Conservation (phyloP, 2,888 invertebrate species). For the Epistrophe grossulariae region DNA sequence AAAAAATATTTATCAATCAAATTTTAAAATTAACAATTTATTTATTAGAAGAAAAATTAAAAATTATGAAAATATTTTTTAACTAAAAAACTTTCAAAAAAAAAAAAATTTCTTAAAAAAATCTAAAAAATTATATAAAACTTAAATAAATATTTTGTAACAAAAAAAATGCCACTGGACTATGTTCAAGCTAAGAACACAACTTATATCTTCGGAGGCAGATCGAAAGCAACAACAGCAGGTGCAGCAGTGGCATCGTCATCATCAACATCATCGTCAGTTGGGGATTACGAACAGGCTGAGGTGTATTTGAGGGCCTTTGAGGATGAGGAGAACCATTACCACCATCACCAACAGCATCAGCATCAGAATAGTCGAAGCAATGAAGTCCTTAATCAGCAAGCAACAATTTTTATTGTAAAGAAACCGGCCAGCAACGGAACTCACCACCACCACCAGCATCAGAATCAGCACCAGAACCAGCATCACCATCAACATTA, state of each 20-base stretch:
- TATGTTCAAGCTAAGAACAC: slow-evolving; percentile 73
- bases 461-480: slow-evolving; percentile 31
- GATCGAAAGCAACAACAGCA: slow-evolving; percentile 50
- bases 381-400: slow-evolving; percentile 69
- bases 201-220: slow-evolving; percentile 63
- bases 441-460: slow-evolving; percentile 45
- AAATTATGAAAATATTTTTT: slow-evolving; percentile 60
- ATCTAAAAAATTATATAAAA: not conserved
- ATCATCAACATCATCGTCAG: slow-evolving; percentile 36
- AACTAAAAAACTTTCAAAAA: slow-evolving; percentile 32
- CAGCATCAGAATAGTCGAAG: slow-evolving; percentile 16
- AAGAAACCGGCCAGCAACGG: slow-evolving; percentile 54
- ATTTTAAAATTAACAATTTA: slow-evolving; percentile 34
- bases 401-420: slow-evolving; percentile 72
- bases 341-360: slow-evolving; percentile 68
- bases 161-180: slow-evolving; percentile 71
- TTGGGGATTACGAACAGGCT: slow-evolving; percentile 49
- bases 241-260: slow-evolving; percentile 31
- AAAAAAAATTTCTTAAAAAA: slow-evolving; percentile 8
- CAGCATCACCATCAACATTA: slow-evolving; percentile 7
- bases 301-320: slow-evolving; percentile 64
- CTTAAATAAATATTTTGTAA: not conserved
- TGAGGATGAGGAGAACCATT: slow-evolving; percentile 60
- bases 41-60: slow-evolving; percentile 15
- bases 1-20: slow-evolving; percentile 41